Percentiles rank a stretch among this genome's conserved stretches.
These are phyloP conservation scores for Chlorops oryzae DNA, from an alignment of 1,140 invertebrate species.

Conservation along the genomic window DNA sequence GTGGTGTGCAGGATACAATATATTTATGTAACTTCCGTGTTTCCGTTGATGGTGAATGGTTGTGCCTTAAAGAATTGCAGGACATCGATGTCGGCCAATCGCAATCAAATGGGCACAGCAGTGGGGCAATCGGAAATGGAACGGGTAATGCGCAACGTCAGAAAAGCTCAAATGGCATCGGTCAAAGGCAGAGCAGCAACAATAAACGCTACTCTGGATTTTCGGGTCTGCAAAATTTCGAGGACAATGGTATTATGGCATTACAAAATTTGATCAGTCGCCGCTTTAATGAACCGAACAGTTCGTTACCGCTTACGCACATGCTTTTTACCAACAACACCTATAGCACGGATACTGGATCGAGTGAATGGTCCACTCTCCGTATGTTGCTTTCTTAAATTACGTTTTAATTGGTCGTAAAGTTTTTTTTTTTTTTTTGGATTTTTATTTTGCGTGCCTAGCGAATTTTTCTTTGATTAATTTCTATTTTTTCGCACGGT, in stretches of 20 bases:
- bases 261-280: conserved; percentile 46
- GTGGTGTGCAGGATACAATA: conserved; percentile 90
- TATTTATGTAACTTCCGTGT: conserved; percentile 96
- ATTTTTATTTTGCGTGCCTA: no score
- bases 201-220: conserved; percentile 39
- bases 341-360: conserved; percentile 39
- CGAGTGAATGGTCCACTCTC: conserved; percentile 46
- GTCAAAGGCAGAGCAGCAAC: not conserved
- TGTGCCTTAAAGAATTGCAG: conserved; percentile 90
- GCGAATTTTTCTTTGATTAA: no score
- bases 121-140: conserved; percentile 2
- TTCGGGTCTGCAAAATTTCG: conserved; percentile 26
- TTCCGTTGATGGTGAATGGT: conserved; percentile 94
- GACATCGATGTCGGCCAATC: conserved; percentile 67
- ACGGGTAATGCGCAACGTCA: not conserved
- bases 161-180: conserved; percentile 5
- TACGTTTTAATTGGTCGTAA: no score
- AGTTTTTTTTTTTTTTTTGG: no score
- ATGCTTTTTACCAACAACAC: conserved; percentile 40
- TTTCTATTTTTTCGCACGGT: no score
- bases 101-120: conserved; percentile 11
- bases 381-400: conserved; percentile 43
- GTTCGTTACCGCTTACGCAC: conserved; percentile 12
- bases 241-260: conserved; percentile 48
- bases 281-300: conserved; percentile 20